These are phyloP conservation scores for Mus caroli DNA, from an alignment of 2,797 vertebrate genomes.

Conservation along the genomic window DNA sequence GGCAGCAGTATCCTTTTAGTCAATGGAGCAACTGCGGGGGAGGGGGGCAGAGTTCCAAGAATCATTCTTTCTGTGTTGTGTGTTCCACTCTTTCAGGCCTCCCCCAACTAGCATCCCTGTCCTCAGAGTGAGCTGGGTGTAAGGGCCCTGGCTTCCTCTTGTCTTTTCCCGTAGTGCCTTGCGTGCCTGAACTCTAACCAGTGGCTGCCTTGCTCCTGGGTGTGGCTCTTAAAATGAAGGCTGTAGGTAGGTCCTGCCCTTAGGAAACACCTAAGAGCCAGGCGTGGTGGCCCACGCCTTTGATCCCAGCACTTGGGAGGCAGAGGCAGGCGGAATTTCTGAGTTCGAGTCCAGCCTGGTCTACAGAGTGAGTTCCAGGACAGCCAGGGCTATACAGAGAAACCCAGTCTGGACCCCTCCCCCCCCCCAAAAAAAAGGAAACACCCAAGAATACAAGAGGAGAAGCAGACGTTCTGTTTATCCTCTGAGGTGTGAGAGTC, in stretches of 20 bases:
- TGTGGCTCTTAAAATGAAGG: neutral
- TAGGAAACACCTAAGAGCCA: neutral
- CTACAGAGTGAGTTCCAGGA: no score
- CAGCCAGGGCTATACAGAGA: no score
- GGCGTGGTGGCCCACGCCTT: no score
- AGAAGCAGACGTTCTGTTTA: neutral
- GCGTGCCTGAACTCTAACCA: neutral
- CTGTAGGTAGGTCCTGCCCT: neutral
- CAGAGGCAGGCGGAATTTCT: no score
- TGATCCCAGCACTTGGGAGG: no score
- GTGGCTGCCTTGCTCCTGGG: neutral
- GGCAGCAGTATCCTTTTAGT: constrained; percentile 13
- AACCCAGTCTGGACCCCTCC: no score
- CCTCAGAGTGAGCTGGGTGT: neutral
- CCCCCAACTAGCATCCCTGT: neutral
- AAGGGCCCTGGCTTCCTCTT: neutral
- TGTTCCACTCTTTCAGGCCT: neutral
- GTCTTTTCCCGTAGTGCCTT: no score
- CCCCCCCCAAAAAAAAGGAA: neutral
- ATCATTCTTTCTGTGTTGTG: neutral
- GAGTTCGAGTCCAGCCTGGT: no score
- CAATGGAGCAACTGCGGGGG: neutral
- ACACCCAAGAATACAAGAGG: neutral
- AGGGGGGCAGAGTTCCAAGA: neutral
- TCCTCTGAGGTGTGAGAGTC: neutral